Percentiles rank a stretch among this genome's conserved stretches.
Evolutionary conservation across 1,140 invertebrate species (phyloP).

Genomic region (Heliconius hermathena): DNA sequence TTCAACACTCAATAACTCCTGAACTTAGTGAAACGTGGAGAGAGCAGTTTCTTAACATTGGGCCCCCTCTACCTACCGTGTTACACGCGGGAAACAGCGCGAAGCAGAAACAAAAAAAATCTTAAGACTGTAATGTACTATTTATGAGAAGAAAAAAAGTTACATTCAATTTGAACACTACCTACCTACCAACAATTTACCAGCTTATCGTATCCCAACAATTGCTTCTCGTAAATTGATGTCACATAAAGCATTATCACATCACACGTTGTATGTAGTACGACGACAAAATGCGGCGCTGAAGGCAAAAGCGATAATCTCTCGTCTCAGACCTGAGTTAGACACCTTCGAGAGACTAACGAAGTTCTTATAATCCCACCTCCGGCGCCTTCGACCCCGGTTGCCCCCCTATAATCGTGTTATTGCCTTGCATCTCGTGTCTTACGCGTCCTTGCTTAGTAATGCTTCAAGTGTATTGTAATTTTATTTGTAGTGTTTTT

Average conservation of each 20-base stretch:
- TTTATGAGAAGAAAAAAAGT: neutral
- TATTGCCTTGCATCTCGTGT: slow-evolving; percentile 72
- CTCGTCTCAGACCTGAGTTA: slow-evolving; percentile 72
- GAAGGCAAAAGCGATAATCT: slow-evolving; percentile 75
- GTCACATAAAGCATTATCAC: slow-evolving; percentile 39
- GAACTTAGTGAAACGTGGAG: too few species aligned
- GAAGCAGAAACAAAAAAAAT: too few species aligned
- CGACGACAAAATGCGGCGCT: slow-evolving; percentile 64
- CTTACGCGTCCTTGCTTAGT: slow-evolving; percentile 57
- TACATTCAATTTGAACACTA: neutral
- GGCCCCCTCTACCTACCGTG: too few species aligned
- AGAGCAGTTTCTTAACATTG: too few species aligned
- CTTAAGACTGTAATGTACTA: neutral
- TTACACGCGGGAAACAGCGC: too few species aligned
- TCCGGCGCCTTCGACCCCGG: slow-evolving; percentile 46
- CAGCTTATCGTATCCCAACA: neutral
- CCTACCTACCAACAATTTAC: neutral
- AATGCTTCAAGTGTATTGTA: slow-evolving; percentile 37
- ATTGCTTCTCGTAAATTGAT: slow-evolving; percentile 19
- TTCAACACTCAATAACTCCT: too few species aligned
- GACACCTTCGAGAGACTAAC: slow-evolving; percentile 76
- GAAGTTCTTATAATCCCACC: slow-evolving; percentile 76
- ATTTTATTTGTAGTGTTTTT: neutral
- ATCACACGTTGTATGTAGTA: slow-evolving; percentile 52
- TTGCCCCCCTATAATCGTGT: slow-evolving; percentile 65